These are phyloP conservation scores for Planococcus citri DNA, from an alignment of 1,140 invertebrate genomes.

Conservation along the genomic window DNA sequence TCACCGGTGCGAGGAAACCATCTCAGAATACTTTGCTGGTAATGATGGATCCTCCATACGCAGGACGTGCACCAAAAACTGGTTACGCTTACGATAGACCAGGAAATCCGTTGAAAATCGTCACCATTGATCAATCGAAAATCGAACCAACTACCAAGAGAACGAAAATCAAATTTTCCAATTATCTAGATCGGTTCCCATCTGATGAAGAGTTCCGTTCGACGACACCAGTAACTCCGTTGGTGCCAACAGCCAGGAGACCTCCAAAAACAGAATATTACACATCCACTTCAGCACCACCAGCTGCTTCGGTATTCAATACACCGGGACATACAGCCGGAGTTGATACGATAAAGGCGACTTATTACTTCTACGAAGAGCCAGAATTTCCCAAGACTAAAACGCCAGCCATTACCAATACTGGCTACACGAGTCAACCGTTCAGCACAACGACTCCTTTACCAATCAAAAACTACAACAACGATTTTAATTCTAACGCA, in stretches of 20 bases:
- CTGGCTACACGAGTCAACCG: background rate
- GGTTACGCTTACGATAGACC: conserved; percentile 23
- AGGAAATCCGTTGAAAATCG: conserved; percentile 17
- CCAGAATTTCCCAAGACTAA: conserved; percentile 24
- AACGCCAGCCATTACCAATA: background rate
- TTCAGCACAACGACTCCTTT: background rate
- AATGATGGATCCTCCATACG: conserved; percentile 14
- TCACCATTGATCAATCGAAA: background rate
- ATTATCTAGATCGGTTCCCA: background rate
- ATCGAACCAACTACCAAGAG: background rate
- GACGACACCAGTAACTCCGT: background rate
- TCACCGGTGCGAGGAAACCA: conserved; percentile 26
- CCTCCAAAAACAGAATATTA: background rate
- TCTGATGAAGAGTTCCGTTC: background rate
- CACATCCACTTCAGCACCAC: conserved; percentile 14
- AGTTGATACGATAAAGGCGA: conserved; percentile 25
- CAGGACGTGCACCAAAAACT: background rate
- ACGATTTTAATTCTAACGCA: background rate
- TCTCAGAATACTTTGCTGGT: conserved; percentile 19
- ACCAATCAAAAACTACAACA: background rate
- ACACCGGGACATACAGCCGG: background rate
- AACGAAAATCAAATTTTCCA: background rate
- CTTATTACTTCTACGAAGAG: conserved; percentile 33
- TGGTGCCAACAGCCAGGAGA: background rate
- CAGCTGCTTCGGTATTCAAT: background rate